Conservation (phyloP, 2,888 invertebrate species). For the Latrodectus hesperus region DNA sequence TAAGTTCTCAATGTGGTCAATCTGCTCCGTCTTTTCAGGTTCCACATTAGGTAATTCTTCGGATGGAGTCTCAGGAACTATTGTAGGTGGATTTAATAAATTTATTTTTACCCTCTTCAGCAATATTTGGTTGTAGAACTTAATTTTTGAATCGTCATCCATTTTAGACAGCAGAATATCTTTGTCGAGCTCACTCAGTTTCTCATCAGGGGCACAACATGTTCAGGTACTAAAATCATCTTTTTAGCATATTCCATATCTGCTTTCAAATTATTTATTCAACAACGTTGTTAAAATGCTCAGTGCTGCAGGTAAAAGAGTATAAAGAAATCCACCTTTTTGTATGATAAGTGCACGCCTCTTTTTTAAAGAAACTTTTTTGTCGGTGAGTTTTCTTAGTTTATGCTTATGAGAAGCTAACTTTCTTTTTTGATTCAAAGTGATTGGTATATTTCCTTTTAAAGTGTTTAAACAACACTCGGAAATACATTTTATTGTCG, state of each 20-base stretch:
- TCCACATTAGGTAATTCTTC: background rate
- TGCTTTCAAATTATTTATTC: background rate
- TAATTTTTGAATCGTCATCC: constrained; percentile 1
- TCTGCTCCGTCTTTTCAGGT: background rate
- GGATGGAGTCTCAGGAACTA: too few relatives aligned
- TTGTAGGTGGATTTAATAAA: background rate
- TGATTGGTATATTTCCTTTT: background rate
- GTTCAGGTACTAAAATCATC: background rate
- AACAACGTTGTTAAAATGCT: background rate
- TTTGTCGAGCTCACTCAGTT: background rate
- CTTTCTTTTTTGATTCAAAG: background rate
- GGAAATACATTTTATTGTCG: background rate
- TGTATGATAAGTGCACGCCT: background rate
- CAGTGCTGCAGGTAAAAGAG: background rate
- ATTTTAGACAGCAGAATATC: background rate
- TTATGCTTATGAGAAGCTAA: constrained; percentile 2
- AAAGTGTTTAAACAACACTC: constrained; percentile 9
- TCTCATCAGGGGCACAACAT: background rate
- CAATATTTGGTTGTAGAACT: background rate
- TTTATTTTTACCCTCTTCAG: background rate
- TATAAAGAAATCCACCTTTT: background rate
- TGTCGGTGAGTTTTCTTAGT: background rate
- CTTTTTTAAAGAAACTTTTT: background rate
- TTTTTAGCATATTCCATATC: constrained; percentile 7
- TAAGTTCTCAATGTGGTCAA: background rate